These are phyloP conservation scores for Peucedramus taeniatus DNA, from an alignment of 2,113 vertebrate species.

Conservation along the genomic window DNA sequence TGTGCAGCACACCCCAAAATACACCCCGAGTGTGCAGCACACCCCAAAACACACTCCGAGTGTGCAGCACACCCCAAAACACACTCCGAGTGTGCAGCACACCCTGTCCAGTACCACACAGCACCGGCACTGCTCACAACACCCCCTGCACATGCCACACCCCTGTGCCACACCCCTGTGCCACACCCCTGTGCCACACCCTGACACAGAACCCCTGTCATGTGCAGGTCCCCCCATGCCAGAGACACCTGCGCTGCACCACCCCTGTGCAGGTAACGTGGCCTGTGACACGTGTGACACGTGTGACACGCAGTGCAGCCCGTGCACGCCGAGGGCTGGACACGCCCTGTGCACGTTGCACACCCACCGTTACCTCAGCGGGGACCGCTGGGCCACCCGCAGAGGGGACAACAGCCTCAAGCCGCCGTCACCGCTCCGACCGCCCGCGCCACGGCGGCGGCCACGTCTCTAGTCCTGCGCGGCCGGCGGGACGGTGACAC, in stretches of 20 bases:
- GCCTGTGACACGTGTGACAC: background rate
- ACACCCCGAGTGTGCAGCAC: no score
- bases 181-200: background rate
- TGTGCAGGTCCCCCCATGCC: fast-evolving
- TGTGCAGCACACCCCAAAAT: background rate
- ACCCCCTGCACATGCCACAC: fast-evolving
- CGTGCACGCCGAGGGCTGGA: fast-evolving
- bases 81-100: fast-evolving
- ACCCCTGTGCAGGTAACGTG: fast-evolving
- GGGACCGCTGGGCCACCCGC: background rate
- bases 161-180: background rate
- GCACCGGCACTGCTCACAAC: background rate
- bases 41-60: fast-evolving
- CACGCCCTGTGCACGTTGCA: fast-evolving
- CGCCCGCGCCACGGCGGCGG: fast-evolving
- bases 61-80: background rate
- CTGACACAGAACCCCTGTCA: background rate
- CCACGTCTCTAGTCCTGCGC: background rate
- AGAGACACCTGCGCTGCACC: fast-evolving
- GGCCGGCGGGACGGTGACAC: fast-evolving
- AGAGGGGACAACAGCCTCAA: fast-evolving
- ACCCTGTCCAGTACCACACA: fast-evolving
- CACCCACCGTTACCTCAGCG: background rate
- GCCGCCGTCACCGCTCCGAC: fast-evolving
- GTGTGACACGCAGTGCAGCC: fast-evolving